Percentiles rank a stretch among this genome's conserved stretches.
phyloP scores from a whole-genome alignment of 2,797 vertebrate species.

The Gouania willdenowi region DNA sequence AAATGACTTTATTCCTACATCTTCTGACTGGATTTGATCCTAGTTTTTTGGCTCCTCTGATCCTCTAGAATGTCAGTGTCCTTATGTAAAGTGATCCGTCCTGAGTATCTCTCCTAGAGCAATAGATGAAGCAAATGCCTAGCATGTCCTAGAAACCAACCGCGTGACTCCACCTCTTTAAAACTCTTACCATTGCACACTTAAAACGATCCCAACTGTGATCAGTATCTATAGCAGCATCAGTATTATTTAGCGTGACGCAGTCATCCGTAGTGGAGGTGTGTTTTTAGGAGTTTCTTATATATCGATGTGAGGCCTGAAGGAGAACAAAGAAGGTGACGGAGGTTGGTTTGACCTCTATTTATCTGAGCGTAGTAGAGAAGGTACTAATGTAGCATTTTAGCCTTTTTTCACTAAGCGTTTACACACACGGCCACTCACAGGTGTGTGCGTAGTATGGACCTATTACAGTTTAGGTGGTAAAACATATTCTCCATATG shows the following conservation, averaged over 20 bases:
- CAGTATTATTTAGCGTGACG: conserved; percentile 65
- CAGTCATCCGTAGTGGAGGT: conserved; percentile 24
- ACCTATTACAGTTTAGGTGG: conserved; percentile 37
- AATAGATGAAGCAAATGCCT: conserved; percentile 46
- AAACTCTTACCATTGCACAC: conserved; percentile 63
- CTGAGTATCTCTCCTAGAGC: conserved; percentile 40
- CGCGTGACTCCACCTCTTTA: conserved; percentile 47
- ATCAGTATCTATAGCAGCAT: conserved; percentile 56
- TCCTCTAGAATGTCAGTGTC: conserved; percentile 6
- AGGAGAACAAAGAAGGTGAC: conserved; percentile 4
- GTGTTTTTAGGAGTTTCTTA: conserved; percentile 24
- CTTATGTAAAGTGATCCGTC: conserved; percentile 23
- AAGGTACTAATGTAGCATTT: conserved; percentile 65
- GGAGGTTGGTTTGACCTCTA: conserved; percentile 5
- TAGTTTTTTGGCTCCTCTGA: conserved; percentile 20
- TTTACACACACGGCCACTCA: conserved; percentile 21
- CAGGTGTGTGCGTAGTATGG: conserved; percentile 24
- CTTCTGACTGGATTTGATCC: conserved; percentile 10
- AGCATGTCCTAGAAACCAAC: conserved; percentile 12
- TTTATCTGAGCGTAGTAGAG: conserved; percentile 7
- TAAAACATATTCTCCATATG: too few relatives aligned
- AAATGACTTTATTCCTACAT: conserved; percentile 22
- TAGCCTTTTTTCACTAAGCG: conserved; percentile 16
- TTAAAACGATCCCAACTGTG: conserved; percentile 53
- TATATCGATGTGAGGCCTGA: conserved; percentile 17